A percentile compares a stretch with the other conserved stretches of the same genome.
Conservation (phyloP, 2,888 invertebrate genomes). For the Alsophila aescularia region DNA sequence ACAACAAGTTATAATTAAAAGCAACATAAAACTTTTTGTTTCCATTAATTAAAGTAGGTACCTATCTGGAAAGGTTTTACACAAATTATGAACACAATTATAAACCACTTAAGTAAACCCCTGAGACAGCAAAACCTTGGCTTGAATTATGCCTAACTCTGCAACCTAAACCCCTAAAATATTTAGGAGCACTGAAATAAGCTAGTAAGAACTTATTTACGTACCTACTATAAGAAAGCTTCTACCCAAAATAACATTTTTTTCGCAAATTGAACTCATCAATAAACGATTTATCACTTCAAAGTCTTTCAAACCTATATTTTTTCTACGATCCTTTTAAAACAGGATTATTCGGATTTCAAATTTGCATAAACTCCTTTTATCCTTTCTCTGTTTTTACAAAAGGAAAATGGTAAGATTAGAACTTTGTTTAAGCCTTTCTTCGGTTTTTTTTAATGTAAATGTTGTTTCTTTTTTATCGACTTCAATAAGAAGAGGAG, state of each 20-base stretch:
- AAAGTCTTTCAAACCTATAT: constrained; percentile 22
- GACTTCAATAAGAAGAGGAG: too few species aligned
- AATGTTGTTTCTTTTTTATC: constrained; percentile 1
- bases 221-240: too few species aligned
- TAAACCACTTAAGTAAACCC: too few species aligned
- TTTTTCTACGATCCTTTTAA: constrained; percentile 23
- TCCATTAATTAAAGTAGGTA: too few species aligned
- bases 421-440: constrained; percentile 18
- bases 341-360: constrained; percentile 29
- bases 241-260: neutral
- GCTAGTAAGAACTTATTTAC: too few species aligned
- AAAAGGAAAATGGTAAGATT: constrained; percentile 15
- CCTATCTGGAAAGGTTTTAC: neutral
- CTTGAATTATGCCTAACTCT: neutral
- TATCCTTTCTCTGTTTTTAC: constrained; percentile 21
- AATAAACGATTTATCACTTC: constrained; percentile 25
- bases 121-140: neutral
- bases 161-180: neutral
- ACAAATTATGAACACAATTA: neutral
- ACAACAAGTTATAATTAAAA: too few species aligned
- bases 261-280: constrained; percentile 9
- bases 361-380: constrained; percentile 34
- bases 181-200: neutral
- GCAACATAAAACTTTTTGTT: too few species aligned
- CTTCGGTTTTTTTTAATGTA: neutral